Percentiles rank a stretch among this genome's conserved stretches.
Evolutionary conservation across 2,888 invertebrate species (phyloP).

Genomic region (Blastobasis adustella): DNA sequence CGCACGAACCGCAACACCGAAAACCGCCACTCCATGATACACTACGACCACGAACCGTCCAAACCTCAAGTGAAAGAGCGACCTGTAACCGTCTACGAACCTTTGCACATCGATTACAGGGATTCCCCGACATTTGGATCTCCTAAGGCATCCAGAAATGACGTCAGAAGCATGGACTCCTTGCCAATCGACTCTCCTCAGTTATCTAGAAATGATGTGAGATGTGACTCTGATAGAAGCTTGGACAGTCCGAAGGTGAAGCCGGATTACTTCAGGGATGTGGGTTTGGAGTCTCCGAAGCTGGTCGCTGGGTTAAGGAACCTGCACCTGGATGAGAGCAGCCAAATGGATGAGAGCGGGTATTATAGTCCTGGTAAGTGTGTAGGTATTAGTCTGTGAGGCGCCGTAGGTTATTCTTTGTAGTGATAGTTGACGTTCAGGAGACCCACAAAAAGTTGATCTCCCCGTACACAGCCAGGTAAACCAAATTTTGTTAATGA

Average conservation of each 20-base stretch:
- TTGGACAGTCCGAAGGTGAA: constrained; percentile 62
- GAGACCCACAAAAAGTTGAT: too few relatives aligned
- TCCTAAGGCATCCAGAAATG: constrained; percentile 58
- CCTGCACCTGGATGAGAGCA: constrained; percentile 59
- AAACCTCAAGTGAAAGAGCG: constrained; percentile 61
- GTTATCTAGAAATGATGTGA: constrained; percentile 52
- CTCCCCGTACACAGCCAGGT: too few relatives aligned
- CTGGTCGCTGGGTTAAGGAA: constrained; percentile 58
- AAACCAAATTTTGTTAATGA: too few relatives aligned
- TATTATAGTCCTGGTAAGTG: constrained; percentile 63
- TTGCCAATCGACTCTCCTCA: constrained; percentile 63
- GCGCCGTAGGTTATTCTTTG: too few relatives aligned
- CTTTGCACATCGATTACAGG: constrained; percentile 59
- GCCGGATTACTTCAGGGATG: constrained; percentile 56
- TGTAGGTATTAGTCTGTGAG: not conserved
- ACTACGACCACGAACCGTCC: constrained; percentile 58
- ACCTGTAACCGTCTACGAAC: constrained; percentile 63
- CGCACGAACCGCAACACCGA: constrained; percentile 55
- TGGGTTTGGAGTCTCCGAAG: constrained; percentile 55
- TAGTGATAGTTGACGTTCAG: too few relatives aligned
- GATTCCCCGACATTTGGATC: constrained; percentile 59
- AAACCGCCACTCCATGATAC: constrained; percentile 70
- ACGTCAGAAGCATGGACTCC: constrained; percentile 58
- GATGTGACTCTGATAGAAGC: constrained; percentile 60
- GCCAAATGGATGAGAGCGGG: constrained; percentile 69